Evolutionary conservation across 1,140 invertebrate genomes (phyloP).

Genomic region (Araneus ventricosus): DNA sequence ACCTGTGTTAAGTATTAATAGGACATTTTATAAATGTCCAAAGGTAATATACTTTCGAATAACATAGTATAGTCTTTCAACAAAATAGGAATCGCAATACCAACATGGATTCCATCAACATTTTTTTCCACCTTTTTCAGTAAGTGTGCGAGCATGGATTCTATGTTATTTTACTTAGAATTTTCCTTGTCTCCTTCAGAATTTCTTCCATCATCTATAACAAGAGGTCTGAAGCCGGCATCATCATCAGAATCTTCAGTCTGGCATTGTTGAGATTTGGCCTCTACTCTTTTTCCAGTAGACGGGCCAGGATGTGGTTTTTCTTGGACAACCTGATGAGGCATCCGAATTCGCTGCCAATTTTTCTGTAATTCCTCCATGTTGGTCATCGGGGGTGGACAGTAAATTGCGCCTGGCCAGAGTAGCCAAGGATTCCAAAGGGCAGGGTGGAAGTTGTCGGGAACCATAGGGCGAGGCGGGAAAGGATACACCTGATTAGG

Average conservation of each 20-base stretch:
- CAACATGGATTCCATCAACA: too few relatives aligned
- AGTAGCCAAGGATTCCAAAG: background rate
- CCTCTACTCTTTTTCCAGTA: background rate
- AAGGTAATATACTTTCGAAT: too few relatives aligned
- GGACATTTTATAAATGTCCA: too few relatives aligned
- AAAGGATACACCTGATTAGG: background rate
- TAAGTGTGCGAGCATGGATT: too few relatives aligned
- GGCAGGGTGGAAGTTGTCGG: background rate
- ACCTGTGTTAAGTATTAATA: too few relatives aligned
- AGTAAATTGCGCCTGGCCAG: background rate
- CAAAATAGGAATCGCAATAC: too few relatives aligned
- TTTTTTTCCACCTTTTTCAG: too few relatives aligned
- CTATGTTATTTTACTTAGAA: background rate
- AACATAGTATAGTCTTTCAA: too few relatives aligned
- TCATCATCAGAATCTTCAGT: background rate
- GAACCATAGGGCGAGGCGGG: background rate
- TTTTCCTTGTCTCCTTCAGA: background rate
- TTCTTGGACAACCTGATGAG: background rate
- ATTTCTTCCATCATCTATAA: background rate
- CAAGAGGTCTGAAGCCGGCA: background rate
- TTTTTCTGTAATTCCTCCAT: background rate
- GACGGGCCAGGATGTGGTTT: background rate
- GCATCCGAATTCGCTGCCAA: background rate
- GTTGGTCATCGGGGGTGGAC: background rate
- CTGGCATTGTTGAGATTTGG: background rate